Conservation (phyloP, 2,113 vertebrate genomes). For the Steatornis caripensis region DNA sequence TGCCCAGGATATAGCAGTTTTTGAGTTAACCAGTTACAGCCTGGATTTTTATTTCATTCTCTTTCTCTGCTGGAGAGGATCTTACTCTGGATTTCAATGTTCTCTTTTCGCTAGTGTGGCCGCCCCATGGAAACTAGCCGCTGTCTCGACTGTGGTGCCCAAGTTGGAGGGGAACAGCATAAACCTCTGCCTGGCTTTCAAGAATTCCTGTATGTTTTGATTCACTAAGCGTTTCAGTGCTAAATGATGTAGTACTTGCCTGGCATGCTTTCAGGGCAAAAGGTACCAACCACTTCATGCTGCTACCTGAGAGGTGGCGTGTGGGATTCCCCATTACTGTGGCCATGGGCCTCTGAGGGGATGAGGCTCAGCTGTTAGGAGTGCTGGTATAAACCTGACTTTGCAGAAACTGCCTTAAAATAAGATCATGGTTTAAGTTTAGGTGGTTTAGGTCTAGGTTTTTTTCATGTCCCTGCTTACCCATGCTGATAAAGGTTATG, state of each 20-base stretch:
- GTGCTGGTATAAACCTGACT: not conserved
- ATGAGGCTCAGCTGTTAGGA: not conserved
- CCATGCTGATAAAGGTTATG: not conserved
- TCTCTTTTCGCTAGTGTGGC: slow-evolving; percentile 79
- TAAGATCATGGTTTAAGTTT: not conserved
- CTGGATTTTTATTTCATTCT: not conserved
- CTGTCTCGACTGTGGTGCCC: slow-evolving; percentile 76
- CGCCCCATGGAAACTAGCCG: slow-evolving; percentile 64
- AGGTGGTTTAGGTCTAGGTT: too few species aligned
- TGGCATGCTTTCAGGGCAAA: not conserved
- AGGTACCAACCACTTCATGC: not conserved
- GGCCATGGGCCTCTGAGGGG: not conserved
- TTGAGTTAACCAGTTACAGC: not conserved
- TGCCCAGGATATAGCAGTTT: not conserved
- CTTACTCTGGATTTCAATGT: not conserved
- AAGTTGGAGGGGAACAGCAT: slow-evolving; percentile 74
- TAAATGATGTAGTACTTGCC: not conserved
- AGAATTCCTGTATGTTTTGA: not conserved
- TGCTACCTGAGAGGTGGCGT: not conserved
- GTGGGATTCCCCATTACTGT: not conserved
- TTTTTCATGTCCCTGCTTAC: not conserved
- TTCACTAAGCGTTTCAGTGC: not conserved
- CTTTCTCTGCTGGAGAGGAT: not conserved
- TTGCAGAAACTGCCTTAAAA: not conserved
- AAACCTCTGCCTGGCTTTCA: slow-evolving; percentile 11